phyloP scores from a whole-genome alignment of 2,797 vertebrate species.

The Mus caroli region DNA sequence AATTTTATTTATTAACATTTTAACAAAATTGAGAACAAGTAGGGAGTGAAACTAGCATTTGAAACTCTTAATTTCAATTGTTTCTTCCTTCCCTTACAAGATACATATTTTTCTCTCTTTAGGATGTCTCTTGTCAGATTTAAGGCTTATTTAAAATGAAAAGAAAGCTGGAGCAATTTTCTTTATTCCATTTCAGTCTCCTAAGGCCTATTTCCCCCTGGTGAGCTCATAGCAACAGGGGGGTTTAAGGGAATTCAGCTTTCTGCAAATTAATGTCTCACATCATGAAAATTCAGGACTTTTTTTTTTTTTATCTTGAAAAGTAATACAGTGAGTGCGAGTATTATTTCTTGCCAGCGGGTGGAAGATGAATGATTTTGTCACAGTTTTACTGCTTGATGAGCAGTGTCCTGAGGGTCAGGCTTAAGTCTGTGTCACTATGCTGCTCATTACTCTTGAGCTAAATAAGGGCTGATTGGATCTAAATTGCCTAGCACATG shows the following conservation, averaged over 20 bases:
- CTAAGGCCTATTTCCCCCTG: constrained; percentile 92
- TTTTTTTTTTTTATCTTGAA: constrained; percentile 90
- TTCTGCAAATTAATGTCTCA: constrained; percentile 94
- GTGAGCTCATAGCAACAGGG: constrained; percentile 93
- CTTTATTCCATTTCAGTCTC: constrained; percentile 94
- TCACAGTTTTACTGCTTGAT: constrained; percentile 95
- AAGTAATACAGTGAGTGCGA: constrained; percentile 94
- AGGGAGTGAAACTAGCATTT: constrained; percentile 85
- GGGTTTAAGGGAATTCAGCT: constrained; percentile 94
- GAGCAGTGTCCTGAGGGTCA: constrained; percentile 95
- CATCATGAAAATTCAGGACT: constrained; percentile 94
- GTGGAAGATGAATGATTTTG: constrained; percentile 95
- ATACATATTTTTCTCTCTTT: constrained; percentile 91
- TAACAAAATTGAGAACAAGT: constrained; percentile 85
- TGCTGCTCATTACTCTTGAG: constrained; percentile 95
- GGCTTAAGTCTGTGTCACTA: constrained; percentile 95
- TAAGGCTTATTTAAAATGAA: constrained; percentile 94
- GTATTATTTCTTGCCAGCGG: constrained; percentile 95
- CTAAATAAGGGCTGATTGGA: constrained; percentile 95
- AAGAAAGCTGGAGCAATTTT: constrained; percentile 94
- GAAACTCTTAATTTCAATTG: constrained; percentile 90
- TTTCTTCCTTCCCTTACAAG: constrained; percentile 89
- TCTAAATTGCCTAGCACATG: constrained; percentile 94
- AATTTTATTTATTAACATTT: constrained; percentile 82
- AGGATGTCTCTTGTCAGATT: constrained; percentile 92